phyloP scores from a whole-genome alignment of 2,797 vertebrate species.

The Cossypha polioptera region DNA sequence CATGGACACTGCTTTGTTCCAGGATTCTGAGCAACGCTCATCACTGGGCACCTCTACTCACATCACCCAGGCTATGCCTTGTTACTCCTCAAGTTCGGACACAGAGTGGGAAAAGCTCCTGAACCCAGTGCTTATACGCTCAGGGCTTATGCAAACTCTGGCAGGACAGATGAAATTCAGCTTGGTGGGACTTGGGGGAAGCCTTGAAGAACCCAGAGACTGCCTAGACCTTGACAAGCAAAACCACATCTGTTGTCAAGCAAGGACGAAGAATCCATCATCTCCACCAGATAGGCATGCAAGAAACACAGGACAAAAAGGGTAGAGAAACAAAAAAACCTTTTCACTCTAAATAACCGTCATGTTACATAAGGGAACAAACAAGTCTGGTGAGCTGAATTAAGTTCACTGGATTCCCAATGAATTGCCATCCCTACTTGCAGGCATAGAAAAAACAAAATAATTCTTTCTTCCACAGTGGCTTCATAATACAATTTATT shows the following conservation, averaged over 20 bases:
- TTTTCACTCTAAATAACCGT: background rate
- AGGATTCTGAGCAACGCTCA: background rate
- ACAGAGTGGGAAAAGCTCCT: background rate
- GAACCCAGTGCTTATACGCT: accelerated
- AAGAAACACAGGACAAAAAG: background rate
- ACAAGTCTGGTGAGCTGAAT: background rate
- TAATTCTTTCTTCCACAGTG: background rate
- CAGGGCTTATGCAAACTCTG: background rate
- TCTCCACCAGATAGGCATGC: background rate
- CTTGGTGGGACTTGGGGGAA: background rate
- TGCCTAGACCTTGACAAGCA: background rate
- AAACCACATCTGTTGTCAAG: background rate
- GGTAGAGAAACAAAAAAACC: background rate
- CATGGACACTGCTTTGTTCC: accelerated
- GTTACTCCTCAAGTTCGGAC: background rate
- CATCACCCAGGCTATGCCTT: background rate
- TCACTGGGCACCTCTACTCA: background rate
- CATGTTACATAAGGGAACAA: background rate
- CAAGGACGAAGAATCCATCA: background rate
- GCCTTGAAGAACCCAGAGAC: background rate
- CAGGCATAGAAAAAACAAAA: background rate
- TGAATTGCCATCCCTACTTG: background rate
- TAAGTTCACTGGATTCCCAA: background rate
- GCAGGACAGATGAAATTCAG: background rate
- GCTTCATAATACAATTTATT: background rate